A percentile compares a stretch with the other conserved stretches of the same genome.
Evolutionary conservation across 2,113 vertebrate genomes (phyloP).

Genomic region (Herpetotheres cachinnans): DNA sequence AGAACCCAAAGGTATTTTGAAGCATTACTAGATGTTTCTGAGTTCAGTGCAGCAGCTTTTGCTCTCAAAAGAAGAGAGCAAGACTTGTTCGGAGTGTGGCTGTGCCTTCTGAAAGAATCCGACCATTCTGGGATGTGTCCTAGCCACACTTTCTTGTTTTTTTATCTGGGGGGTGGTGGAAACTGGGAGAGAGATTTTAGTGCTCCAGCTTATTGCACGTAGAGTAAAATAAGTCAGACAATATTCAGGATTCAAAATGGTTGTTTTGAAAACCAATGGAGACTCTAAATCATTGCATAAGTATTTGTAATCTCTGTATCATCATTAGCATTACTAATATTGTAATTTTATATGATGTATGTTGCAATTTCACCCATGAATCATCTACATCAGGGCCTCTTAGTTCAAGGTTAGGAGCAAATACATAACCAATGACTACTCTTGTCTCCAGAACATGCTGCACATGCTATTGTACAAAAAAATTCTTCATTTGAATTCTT

Average conservation of each 20-base stretch:
- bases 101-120: background rate
- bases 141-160: background rate
- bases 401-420: background rate
- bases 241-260: background rate
- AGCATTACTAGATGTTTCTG: background rate
- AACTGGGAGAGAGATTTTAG: background rate
- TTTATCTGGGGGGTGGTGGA: background rate
- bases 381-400: background rate
- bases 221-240: background rate
- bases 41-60: background rate
- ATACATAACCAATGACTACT: background rate
- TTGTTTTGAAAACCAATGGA: background rate
- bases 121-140: background rate
- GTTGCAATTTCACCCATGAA: background rate
- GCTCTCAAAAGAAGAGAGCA: background rate
- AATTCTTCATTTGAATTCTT: background rate
- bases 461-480: background rate
- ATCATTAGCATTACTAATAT: background rate
- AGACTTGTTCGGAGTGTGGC: background rate
- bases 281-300: background rate
- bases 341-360: background rate
- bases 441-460: background rate
- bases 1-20: background rate
- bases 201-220: background rate
- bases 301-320: background rate